Evolutionary conservation across 1,140 invertebrate species (phyloP).

Genomic region (Drosophila sproati): DNA sequence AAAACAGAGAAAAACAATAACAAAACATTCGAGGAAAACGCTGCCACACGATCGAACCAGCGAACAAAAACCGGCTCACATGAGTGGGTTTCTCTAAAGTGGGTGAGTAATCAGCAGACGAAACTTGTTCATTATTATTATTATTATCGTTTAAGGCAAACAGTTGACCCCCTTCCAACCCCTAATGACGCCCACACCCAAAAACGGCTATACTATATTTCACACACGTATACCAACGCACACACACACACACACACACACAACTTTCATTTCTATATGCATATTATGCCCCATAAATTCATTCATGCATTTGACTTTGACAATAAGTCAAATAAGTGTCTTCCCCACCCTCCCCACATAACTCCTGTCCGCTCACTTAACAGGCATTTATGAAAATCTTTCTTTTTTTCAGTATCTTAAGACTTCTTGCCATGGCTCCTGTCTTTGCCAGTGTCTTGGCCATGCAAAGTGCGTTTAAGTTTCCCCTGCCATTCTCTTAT

Average conservation of each 20-base stretch:
- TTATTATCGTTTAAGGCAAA: conserved; percentile 20
- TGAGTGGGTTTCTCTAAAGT: conserved; percentile 75
- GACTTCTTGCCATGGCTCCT: not conserved
- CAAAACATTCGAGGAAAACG: conserved; percentile 18
- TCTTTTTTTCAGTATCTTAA: not conserved
- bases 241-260: conserved; percentile 7
- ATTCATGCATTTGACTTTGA: conserved; percentile 67
- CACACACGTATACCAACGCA: conserved; percentile 8
- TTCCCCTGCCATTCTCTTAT: conserved; percentile 2
- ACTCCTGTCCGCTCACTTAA: conserved; percentile 1
- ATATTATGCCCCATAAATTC: conserved; percentile 51
- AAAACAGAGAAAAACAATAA: conserved; percentile 18
- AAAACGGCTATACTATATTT: conserved; percentile 2
- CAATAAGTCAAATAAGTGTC: conserved; percentile 52
- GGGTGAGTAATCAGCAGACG: conserved; percentile 66
- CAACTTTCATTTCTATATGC: conserved; percentile 14
- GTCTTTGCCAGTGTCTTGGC: conserved; percentile 29
- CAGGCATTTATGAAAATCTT: conserved; percentile 59
- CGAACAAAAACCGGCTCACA: conserved; percentile 64
- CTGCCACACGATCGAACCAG: conserved; percentile 56
- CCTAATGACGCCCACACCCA: not conserved
- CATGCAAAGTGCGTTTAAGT: conserved; percentile 27
- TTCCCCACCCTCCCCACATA: not conserved
- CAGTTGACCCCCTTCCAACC: not conserved
- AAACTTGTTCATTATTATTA: conserved; percentile 23